Evolutionary conservation across 2,113 vertebrate species (phyloP), one percentile per base, ranked within the genome.

Genomic region (Fukomys damarensis): DNA sequence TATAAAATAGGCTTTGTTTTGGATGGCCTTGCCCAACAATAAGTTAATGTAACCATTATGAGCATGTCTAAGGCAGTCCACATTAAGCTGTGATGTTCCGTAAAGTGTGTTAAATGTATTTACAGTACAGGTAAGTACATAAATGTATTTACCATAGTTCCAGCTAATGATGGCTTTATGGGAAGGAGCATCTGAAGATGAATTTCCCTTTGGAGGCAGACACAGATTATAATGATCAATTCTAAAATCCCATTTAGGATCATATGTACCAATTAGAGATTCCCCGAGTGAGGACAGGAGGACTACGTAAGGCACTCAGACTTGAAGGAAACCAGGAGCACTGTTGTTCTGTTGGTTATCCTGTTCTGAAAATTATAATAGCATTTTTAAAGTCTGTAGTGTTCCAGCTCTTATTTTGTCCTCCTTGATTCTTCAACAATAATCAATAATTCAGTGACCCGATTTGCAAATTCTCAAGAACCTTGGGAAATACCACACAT

Each of bases 1-100:
- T 65, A 88, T 94, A 90, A 90, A 90, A 84, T 30, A 17, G 30
- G 54, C 9, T 87, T 84, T 94, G 43, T 76, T 89, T 76, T 74
- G 30, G n/a, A 76, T 89, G 58, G 82, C 46, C 46, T 65, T n/a
- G 7, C 52, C 58, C 41, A 58, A 26, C 17, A 74, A 32, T 82
- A 24, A 35, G 20, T 28, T 84, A 72, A 46, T 20, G 6, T 43
- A 68, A 70, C 3, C 26, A 32, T n/a, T 76, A 22, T 43, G 16
- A 54, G 35, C 35, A 83, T 56, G 66, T 54, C 81, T 54, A 83
- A 94, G 28, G 28, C 43, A 54, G 7, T 56, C 22, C 61, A 65
- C 16, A 26, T 56, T 32, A 83, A 65, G n/a, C 16, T 41, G 43
- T 43, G 66, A 49, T 28, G 1, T n/a, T 63, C 26, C 13, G 2